Percentiles rank a stretch among this genome's conserved stretches.
phyloP scores from a whole-genome alignment of 2,888 invertebrate genomes.

The Dryocosmus kuriphilus region DNA sequence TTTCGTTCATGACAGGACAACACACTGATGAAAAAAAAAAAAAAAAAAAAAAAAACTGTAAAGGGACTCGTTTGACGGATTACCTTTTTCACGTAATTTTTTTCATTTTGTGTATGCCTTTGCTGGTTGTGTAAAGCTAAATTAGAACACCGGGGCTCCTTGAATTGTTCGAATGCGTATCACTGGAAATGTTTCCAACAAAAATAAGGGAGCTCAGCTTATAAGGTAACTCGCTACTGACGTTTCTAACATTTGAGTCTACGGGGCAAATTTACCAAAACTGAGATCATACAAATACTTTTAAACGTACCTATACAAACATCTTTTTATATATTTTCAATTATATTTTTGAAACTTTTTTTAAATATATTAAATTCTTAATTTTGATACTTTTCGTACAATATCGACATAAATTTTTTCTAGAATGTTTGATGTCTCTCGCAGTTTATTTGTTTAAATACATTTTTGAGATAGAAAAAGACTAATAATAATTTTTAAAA shows the following conservation, averaged over 20 bases:
- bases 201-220: conserved; percentile 50
- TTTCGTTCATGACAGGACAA: conserved; percentile 6
- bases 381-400: too few relatives aligned
- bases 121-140: conserved; percentile 50
- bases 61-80: conserved; percentile 13
- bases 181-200: conserved; percentile 63
- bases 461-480: too few relatives aligned
- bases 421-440: neutral
- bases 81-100: neutral
- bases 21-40: neutral
- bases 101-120: neutral
- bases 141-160: conserved; percentile 61
- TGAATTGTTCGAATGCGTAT: conserved; percentile 65
- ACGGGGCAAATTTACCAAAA: neutral
- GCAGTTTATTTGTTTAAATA: neutral
- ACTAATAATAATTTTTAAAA: too few relatives aligned
- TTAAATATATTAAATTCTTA: too few relatives aligned
- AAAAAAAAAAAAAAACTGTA: neutral
- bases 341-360: too few relatives aligned
- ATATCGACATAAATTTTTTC: neutral
- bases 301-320: neutral
- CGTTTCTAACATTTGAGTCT: neutral
- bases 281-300: neutral
- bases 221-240: conserved; percentile 6
- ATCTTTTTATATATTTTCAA: neutral